A percentile compares a stretch with the other conserved stretches of the same genome.
These are phyloP conservation scores for Hipparchia semele DNA, from an alignment of 2,888 invertebrate species.

Conservation along the genomic window DNA sequence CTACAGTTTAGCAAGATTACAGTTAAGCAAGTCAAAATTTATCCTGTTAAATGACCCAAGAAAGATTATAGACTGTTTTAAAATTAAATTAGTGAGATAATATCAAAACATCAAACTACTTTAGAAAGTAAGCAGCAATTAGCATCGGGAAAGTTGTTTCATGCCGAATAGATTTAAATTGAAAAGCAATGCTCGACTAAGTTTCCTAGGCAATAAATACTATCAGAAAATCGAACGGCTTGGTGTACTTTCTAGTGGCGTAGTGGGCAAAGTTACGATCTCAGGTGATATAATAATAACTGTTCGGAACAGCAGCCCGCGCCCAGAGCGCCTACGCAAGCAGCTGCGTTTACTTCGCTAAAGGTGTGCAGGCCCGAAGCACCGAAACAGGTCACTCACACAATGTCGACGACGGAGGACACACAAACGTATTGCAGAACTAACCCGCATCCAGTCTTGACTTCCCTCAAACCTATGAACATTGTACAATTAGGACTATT, in stretches of 20 bases:
- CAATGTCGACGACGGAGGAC: neutral
- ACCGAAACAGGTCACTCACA: neutral
- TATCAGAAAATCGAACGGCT: constrained; percentile 69
- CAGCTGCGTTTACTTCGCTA: constrained; percentile 20
- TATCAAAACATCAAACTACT: constrained; percentile 41
- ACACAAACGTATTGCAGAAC: neutral
- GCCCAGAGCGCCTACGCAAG: constrained; percentile 16
- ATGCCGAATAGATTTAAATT: constrained; percentile 45
- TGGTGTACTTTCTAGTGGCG: constrained; percentile 72
- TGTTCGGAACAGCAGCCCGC: constrained; percentile 24
- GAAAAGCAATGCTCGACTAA: constrained; percentile 46
- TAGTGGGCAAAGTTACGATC: constrained; percentile 74
- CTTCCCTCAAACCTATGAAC: too few relatives aligned
- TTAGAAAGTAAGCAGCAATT: constrained; percentile 45
- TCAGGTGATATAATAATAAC: constrained; percentile 69
- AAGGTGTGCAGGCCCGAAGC: neutral
- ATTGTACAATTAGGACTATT: too few relatives aligned
- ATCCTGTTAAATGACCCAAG: neutral
- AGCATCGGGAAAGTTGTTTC: constrained; percentile 45
- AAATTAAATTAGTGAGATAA: constrained; percentile 29
- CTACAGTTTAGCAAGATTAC: neutral
- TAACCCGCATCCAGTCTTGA: neutral
- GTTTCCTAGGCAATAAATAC: constrained; percentile 63
- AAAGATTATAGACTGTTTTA: neutral
- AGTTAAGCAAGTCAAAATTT: neutral